Conservation (phyloP, 2,797 vertebrate species). For the Nyctalus aviator region DNA sequence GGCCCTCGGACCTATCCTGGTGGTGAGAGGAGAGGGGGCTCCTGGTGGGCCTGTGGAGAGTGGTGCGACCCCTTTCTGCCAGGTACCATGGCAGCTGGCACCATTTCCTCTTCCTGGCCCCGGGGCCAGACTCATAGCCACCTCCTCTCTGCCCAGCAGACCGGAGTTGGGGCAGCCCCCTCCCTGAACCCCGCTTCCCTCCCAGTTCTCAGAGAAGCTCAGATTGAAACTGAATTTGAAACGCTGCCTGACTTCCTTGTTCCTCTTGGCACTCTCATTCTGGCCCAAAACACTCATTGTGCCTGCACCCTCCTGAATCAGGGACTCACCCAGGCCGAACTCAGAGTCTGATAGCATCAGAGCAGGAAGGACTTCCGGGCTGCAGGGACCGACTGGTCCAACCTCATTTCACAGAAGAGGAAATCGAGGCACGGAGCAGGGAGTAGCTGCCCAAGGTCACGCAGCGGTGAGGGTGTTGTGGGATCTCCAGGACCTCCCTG, state of each 20-base stretch:
- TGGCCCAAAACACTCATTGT: neutral
- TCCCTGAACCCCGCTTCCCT: neutral
- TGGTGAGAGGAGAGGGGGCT: neutral
- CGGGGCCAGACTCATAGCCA: neutral
- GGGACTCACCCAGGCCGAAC: neutral
- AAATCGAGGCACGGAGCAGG: neutral
- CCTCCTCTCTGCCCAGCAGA: neutral
- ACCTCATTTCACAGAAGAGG: slow-evolving; percentile 11
- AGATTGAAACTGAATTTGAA: neutral
- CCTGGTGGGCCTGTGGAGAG: neutral
- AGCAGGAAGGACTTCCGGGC: neutral
- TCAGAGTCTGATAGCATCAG: neutral
- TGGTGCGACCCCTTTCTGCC: neutral
- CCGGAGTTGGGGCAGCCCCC: neutral
- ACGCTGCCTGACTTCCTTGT: slow-evolving; percentile 71
- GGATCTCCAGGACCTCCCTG: neutral
- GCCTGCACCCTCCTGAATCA: neutral
- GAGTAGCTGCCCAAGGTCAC: neutral
- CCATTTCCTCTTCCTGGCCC: neutral
- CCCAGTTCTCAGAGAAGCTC: neutral
- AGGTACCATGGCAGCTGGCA: too few relatives aligned
- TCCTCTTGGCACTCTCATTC: slow-evolving; percentile 65
- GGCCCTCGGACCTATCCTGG: neutral
- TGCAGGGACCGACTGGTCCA: rapidly evolving
- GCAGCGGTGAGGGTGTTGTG: neutral